A percentile compares a stretch with the other conserved stretches of the same genome.
Conservation (phyloP, 2,888 invertebrate genomes). For the Stenoptilia bipunctidactyla region DNA sequence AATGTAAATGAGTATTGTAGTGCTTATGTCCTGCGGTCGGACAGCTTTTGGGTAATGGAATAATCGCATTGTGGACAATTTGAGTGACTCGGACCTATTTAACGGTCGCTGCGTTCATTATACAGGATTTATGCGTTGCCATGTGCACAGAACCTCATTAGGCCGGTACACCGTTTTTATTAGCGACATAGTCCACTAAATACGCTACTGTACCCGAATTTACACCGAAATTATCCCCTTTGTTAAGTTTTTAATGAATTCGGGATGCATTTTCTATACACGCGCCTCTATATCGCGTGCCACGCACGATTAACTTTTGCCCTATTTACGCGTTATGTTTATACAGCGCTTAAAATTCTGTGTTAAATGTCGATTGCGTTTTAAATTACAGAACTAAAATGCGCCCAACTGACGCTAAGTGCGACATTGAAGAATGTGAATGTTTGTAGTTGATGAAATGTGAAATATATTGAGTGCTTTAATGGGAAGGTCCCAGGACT, state of each 20-base stretch:
- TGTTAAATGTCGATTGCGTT: no score
- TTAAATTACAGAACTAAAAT: no score
- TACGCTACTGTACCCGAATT: conserved; percentile 25
- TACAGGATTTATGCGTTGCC: conserved; percentile 60
- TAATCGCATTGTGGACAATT: conserved; percentile 65
- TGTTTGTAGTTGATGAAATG: conserved; percentile 7
- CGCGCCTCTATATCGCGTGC: no score
- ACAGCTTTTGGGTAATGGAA: conserved; percentile 48
- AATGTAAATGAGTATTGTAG: neutral
- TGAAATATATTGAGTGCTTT: conserved; percentile 45
- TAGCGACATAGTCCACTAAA: conserved; percentile 35
- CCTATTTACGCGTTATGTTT: no score
- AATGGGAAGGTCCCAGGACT: conserved; percentile 33
- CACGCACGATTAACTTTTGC: no score
- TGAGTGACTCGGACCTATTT: conserved; percentile 58
- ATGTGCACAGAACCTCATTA: conserved; percentile 56
- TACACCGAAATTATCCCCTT: conserved; percentile 15
- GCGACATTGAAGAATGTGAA: neutral
- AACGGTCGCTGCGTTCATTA: conserved; percentile 60
- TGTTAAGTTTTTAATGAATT: neutral
- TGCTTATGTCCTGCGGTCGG: conserved; percentile 24
- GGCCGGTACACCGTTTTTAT: conserved; percentile 52
- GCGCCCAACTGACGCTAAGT: neutral
- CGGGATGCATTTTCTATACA: no score
- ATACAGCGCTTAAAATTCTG: no score